Evolutionary conservation across 64 coral and sea anemone genomes (phyloP).

Genomic region (Actinia tenebrosa): DNA sequence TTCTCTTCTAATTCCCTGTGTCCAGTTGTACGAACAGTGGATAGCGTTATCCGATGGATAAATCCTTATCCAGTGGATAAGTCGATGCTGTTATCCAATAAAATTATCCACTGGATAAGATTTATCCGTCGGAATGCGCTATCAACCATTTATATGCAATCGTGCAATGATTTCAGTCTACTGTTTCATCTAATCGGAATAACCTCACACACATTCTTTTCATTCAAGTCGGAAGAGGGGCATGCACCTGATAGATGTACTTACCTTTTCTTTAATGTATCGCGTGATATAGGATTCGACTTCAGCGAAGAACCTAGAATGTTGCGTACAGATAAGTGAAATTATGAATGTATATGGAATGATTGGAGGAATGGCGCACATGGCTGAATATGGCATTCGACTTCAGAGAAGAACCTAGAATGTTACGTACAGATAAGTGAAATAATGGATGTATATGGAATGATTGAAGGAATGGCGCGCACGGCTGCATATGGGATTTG

Average conservation of each 20-base stretch:
- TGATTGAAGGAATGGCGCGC: too few relatives aligned
- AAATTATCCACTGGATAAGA: too few relatives aligned
- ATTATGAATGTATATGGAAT: neutral
- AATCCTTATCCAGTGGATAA: too few relatives aligned
- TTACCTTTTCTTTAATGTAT: slow-evolving; percentile 57
- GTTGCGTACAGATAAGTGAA: neutral
- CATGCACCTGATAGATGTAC: neutral
- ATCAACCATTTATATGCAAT: too few relatives aligned
- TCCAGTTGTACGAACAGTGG: too few relatives aligned
- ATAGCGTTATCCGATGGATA: too few relatives aligned
- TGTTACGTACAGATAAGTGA: neutral
- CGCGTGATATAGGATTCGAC: slow-evolving; percentile 80
- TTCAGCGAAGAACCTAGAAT: slow-evolving; percentile 81
- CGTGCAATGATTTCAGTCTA: too few relatives aligned
- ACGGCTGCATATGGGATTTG: too few relatives aligned
- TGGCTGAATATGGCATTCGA: slow-evolving; percentile 23
- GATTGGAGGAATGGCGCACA: too few relatives aligned
- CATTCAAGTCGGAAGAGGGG: neutral
- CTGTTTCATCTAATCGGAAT: too few relatives aligned
- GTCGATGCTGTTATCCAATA: too few relatives aligned
- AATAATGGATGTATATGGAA: neutral
- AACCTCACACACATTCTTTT: neutral
- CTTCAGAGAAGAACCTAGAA: slow-evolving; percentile 82
- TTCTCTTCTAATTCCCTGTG: neutral
- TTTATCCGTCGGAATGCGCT: too few relatives aligned